Evolutionary conservation across 2,888 invertebrate species (phyloP).

Genomic region (Thysanoteuthis rhombus): DNA sequence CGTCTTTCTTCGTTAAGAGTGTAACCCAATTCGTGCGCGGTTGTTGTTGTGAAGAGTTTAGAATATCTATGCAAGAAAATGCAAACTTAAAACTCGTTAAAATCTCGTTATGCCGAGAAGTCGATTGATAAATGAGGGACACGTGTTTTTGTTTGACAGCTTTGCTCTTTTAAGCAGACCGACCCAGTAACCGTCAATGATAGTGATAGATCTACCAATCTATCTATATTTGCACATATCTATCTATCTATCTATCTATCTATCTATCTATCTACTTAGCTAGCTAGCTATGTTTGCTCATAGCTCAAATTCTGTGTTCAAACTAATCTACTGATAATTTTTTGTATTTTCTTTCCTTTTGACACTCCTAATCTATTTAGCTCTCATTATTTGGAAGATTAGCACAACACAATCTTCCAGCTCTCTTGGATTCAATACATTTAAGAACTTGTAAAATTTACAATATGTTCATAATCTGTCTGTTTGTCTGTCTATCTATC

Average conservation of each 20-base stretch:
- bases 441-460: too few relatives aligned
- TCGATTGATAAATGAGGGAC: conserved; percentile 12
- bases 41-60: neutral
- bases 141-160: neutral
- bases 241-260: neutral
- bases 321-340: too few relatives aligned
- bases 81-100: neutral
- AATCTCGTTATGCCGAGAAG: neutral
- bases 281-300: too few relatives aligned
- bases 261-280: neutral
- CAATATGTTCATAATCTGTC: too few relatives aligned
- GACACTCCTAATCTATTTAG: too few relatives aligned
- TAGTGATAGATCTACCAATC: neutral
- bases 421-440: too few relatives aligned
- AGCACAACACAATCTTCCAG: too few relatives aligned
- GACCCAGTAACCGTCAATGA: neutral
- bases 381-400: too few relatives aligned
- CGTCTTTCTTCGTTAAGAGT: neutral
- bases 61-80: conserved; percentile 12
- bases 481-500: too few relatives aligned
- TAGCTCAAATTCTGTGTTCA: too few relatives aligned
- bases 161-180: neutral
- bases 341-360: too few relatives aligned
- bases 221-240: neutral
- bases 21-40: neutral